Evolutionary conservation across 2,113 vertebrate species (phyloP).

Genomic region (Nerophis ophidion): DNA sequence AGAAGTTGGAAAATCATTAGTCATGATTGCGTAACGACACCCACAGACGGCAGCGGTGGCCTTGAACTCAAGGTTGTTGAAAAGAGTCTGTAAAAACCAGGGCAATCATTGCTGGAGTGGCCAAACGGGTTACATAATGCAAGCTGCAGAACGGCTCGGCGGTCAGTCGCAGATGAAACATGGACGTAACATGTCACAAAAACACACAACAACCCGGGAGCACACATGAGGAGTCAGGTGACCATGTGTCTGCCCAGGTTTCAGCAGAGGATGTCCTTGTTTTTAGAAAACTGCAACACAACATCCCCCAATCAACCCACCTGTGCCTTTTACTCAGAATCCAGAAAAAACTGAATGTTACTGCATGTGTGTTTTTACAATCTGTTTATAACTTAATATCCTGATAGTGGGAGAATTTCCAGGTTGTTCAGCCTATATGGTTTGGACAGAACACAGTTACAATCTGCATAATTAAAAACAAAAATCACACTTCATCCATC

Average conservation of each 20-base stretch:
- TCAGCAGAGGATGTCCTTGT: too few species aligned
- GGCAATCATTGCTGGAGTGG: constrained; percentile 31
- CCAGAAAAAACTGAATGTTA: too few species aligned
- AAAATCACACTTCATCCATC: too few species aligned
- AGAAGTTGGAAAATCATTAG: constrained; percentile 27
- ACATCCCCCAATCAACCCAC: too few species aligned
- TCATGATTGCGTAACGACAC: constrained; percentile 8
- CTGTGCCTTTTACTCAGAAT: too few species aligned
- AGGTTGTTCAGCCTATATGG: too few species aligned
- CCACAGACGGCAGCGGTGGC: constrained; percentile 34
- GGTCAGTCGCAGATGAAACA: constrained; percentile 26
- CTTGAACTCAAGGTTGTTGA: constrained; percentile 33
- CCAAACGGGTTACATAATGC: constrained; percentile 30
- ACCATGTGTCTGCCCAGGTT: not conserved
- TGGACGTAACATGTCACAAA: not conserved
- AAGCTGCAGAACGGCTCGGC: constrained; percentile 1
- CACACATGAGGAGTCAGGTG: constrained; percentile 11
- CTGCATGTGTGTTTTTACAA: too few species aligned
- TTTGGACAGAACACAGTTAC: too few species aligned
- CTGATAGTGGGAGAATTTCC: too few species aligned
- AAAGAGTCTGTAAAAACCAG: constrained; percentile 20
- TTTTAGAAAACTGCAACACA: too few species aligned
- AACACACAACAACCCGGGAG: not conserved
- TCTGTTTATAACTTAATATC: too few species aligned
- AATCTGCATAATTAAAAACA: too few species aligned